These are phyloP conservation scores for Oscheius sp. DNA, from an alignment of 1,140 invertebrate species.

Conservation along the genomic window DNA sequence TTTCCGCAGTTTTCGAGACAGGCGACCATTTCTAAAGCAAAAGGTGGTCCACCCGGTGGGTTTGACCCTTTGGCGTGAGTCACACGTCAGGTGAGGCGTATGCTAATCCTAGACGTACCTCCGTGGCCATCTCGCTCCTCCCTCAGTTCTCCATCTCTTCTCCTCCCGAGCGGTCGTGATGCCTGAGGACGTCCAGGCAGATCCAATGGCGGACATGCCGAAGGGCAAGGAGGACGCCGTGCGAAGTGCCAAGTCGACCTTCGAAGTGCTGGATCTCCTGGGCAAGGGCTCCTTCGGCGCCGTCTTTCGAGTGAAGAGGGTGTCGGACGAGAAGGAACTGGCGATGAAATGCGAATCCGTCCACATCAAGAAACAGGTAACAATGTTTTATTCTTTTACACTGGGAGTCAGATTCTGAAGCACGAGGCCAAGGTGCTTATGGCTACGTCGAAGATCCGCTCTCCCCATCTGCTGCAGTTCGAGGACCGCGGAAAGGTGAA, in stretches of 20 bases:
- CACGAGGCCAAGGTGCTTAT: conserved; percentile 23
- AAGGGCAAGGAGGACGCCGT: not conserved
- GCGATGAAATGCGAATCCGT: conserved; percentile 28
- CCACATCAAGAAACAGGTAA: conserved; percentile 11
- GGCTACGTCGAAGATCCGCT: conserved; percentile 3
- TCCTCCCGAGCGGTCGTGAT: too few relatives aligned
- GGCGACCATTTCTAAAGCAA: too few relatives aligned
- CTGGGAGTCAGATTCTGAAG: conserved; percentile 10
- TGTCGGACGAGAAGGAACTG: conserved; percentile 13
- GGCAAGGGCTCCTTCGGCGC: conserved; percentile 32
- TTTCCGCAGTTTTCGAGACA: too few relatives aligned
- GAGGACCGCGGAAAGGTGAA: conserved; percentile 9
- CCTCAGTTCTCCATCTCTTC: too few relatives aligned
- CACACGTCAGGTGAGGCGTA: too few relatives aligned
- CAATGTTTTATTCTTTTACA: too few relatives aligned
- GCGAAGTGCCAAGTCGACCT: not conserved
- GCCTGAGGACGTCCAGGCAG: too few relatives aligned
- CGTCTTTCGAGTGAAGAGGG: conserved; percentile 20
- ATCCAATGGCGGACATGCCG: not conserved
- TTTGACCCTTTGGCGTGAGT: too few relatives aligned
- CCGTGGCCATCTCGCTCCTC: too few relatives aligned
- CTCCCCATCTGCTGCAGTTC: conserved; percentile 20
- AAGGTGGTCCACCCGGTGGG: too few relatives aligned
- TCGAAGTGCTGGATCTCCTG: conserved; percentile 7
- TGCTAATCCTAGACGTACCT: too few relatives aligned